Base-by-base conservation (phyloP, 2,888 invertebrate genomes). In the Leptopterna dolabrata region DNA sequence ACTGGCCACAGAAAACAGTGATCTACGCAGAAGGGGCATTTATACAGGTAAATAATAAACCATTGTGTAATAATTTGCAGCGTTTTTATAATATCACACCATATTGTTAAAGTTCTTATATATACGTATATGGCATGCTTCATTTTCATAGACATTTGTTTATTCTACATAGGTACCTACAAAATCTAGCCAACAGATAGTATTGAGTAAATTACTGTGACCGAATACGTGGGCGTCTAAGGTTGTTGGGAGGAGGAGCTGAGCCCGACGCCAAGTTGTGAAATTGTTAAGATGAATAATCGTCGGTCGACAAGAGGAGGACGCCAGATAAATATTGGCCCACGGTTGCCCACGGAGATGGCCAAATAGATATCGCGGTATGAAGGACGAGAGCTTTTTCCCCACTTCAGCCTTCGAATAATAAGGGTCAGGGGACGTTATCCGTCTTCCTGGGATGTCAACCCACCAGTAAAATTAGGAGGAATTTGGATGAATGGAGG, bases 321-420 rank as follows among this genome's bases (percentile, higher is more conserved):
- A 63, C 63, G 63, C 63, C 24, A 63, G 63, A 63, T 63, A 63
- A 63, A 63, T 63, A 63, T 63, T 63, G 63, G 63, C 63, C 63
- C 63, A n/a, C 55, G 55, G 55, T 43, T 43, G 43, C 43, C 43
- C 43, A 47, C 47, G 47, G 47, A 11, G 63, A 63, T 63, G 19
- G 63, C 63, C 63, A 63, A 63, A 63, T 19, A 19, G 63, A 63
- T 63, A 63, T 19, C 24, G 24, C 19, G 63, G 36, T 36, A 4
- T 24, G 63, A 63, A 63, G 63, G 63, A 63, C 63, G 27, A 6
- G 24, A 63, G 19, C 9, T 63, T 63, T 63, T 63, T 63, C 63
- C 24, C 36, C 36, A 2, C 63, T 24, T 63, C 63, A 19, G 24
- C 63, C 27, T 27, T 27, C 27, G 63, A 63, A 63, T 63, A 63